Percentiles rank a stretch among this genome's conserved stretches.
phyloP scores from a whole-genome alignment of 2,797 vertebrate species.

The Borostomias antarcticus region DNA sequence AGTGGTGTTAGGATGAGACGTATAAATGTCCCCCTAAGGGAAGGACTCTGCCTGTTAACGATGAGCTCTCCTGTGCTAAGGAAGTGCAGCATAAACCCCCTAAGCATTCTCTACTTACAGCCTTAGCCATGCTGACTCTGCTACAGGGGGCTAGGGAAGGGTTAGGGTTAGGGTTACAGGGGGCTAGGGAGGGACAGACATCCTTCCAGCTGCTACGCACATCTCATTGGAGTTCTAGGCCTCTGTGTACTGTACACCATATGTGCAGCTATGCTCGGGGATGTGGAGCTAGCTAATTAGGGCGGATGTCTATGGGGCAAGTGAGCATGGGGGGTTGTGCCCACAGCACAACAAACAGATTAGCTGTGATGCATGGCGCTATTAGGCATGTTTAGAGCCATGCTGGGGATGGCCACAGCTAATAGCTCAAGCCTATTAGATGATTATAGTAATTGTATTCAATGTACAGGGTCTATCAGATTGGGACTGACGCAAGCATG shows the following conservation, averaged over 20 bases:
- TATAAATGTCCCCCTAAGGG: constrained; percentile 65
- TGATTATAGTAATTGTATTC: constrained; percentile 21
- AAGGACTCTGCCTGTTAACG: constrained; percentile 55
- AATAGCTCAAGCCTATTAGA: constrained; percentile 22
- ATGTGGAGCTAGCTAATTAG: constrained; percentile 47
- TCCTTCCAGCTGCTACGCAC: constrained; percentile 52
- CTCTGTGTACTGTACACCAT: constrained; percentile 29
- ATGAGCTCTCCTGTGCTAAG: constrained; percentile 48
- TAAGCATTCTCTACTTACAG: constrained; percentile 27
- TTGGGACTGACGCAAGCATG: background rate
- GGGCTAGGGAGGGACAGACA: too few species aligned
- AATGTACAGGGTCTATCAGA: constrained; percentile 5
- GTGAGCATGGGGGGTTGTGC: constrained; percentile 22
- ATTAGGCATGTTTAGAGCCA: constrained; percentile 26
- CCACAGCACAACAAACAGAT: constrained; percentile 42
- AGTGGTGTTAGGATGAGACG: constrained; percentile 38
- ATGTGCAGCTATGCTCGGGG: constrained; percentile 42
- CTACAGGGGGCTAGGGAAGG: too few species aligned
- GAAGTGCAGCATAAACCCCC: constrained; percentile 41
- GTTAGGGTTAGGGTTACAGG: too few species aligned
- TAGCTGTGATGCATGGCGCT: constrained; percentile 39
- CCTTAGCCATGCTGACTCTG: constrained; percentile 52
- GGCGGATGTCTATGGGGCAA: constrained; percentile 25
- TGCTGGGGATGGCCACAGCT: constrained; percentile 23
- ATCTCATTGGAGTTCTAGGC: too few species aligned